Percentiles rank a stretch among this genome's conserved stretches.
These are phyloP conservation scores for Oeneis ivallda DNA, from an alignment of 2,888 invertebrate genomes.

Conservation along the genomic window DNA sequence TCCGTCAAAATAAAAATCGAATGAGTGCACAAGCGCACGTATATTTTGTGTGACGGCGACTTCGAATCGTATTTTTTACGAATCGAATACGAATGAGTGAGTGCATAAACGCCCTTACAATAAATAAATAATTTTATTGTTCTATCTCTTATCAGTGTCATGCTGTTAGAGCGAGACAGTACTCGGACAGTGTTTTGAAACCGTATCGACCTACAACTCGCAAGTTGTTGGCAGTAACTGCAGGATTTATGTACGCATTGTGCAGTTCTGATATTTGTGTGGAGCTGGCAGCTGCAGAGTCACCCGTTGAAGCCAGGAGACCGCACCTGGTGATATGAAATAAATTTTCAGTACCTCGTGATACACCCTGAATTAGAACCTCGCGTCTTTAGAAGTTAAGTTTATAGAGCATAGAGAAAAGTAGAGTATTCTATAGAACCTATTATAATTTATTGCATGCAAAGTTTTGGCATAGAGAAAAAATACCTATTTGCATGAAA, in stretches of 20 bases:
- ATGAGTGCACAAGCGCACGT: no score
- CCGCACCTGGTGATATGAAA: conserved; percentile 21
- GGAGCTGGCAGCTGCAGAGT: conserved; percentile 84
- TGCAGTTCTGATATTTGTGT: conserved; percentile 83
- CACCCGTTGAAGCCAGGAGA: conserved; percentile 58
- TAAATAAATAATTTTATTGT: background rate
- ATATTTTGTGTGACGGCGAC: no score
- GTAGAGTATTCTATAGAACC: no score
- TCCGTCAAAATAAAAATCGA: no score
- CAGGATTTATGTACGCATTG: conserved; percentile 80
- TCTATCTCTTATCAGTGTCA: conserved; percentile 9
- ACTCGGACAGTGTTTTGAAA: conserved; percentile 38
- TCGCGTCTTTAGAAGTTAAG: background rate
- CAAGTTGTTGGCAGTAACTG: conserved; percentile 41
- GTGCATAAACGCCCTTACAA: no score
- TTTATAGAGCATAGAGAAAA: no score
- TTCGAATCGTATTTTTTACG: no score
- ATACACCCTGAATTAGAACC: background rate
- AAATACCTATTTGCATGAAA: no score
- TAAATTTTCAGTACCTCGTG: no score
- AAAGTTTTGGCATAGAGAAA: no score
- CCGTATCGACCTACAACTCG: conserved; percentile 46
- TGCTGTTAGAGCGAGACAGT: conserved; percentile 41
- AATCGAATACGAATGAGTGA: no score
- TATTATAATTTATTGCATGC: no score